Conservation (phyloP, 2,888 invertebrate species). For the Drosophila seclusa region DNA sequence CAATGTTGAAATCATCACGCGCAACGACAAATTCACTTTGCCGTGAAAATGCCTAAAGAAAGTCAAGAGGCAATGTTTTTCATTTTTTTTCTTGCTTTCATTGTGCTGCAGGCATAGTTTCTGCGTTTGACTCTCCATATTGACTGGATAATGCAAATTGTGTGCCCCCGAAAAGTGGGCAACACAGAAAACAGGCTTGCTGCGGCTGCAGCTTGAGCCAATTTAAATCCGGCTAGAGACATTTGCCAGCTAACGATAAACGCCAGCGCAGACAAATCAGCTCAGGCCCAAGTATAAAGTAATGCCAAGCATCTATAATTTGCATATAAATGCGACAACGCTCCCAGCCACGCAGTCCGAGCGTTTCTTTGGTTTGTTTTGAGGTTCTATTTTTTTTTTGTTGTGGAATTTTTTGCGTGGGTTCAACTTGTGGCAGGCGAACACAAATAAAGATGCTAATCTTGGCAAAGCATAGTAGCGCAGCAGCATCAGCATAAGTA, state of each 20-base stretch:
- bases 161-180: constrained; percentile 49
- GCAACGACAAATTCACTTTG: constrained; percentile 28
- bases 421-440: constrained; percentile 71
- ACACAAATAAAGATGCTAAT: constrained; percentile 80
- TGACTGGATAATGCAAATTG: constrained; percentile 59
- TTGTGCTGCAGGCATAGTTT: constrained; percentile 37
- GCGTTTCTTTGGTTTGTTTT: constrained; percentile 43
- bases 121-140: constrained; percentile 22
- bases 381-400: constrained; percentile 1
- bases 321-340: constrained; percentile 78
- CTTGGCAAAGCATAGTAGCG: constrained; percentile 65
- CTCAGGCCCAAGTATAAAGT: constrained; percentile 49
- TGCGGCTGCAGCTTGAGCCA: constrained; percentile 32
- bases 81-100: constrained; percentile 1
- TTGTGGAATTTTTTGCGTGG: constrained; percentile 14
- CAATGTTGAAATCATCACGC: constrained; percentile 46
- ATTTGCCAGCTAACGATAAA: constrained; percentile 69
- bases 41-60: constrained; percentile 62
- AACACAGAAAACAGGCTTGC: constrained; percentile 30
- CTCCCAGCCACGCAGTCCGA: constrained; percentile 61
- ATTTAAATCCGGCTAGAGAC: constrained; percentile 61
- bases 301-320: constrained; percentile 76
- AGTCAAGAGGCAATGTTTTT: constrained; percentile 45
- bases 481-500: constrained; percentile 44
- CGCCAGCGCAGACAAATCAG: constrained; percentile 73